Evolutionary conservation across 2,888 invertebrate species (phyloP).

Genomic region (Drosophila flavopinicola): DNA sequence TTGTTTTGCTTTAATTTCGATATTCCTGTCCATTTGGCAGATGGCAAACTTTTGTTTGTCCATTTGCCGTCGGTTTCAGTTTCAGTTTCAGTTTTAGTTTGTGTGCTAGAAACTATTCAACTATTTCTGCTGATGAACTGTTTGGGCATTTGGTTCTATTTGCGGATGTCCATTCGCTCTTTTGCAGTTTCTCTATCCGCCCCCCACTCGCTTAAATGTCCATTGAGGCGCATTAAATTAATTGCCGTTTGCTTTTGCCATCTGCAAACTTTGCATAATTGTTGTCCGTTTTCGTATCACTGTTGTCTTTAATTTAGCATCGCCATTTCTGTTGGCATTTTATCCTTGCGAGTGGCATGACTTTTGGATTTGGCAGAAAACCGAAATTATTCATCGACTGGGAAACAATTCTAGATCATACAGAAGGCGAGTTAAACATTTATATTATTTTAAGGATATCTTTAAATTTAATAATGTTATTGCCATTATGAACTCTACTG

Average conservation of each 20-base stretch:
- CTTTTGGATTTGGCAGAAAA: neutral
- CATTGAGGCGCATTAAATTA: slow-evolving; percentile 63
- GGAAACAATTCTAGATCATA: no score
- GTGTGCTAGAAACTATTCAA: slow-evolving; percentile 31
- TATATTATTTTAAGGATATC: no score
- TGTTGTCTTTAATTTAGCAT: slow-evolving; percentile 24
- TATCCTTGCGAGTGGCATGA: neutral
- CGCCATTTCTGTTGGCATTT: neutral
- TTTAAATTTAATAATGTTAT: no score
- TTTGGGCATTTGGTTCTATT: slow-evolving; percentile 20
- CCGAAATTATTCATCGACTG: no score
- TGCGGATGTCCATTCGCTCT: slow-evolving; percentile 5
- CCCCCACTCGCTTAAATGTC: slow-evolving; percentile 3
- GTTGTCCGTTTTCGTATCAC: slow-evolving; percentile 36
- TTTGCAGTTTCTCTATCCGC: neutral
- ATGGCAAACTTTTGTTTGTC: slow-evolving; percentile 61
- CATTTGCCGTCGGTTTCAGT: slow-evolving; percentile 42
- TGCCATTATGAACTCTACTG: no score
- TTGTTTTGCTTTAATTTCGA: slow-evolving; percentile 76
- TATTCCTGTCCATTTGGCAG: slow-evolving; percentile 69
- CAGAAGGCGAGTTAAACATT: no score
- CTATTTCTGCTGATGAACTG: slow-evolving; percentile 58
- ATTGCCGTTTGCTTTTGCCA: slow-evolving; percentile 56
- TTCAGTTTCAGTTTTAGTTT: slow-evolving; percentile 12
- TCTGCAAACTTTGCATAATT: slow-evolving; percentile 51